Evolutionary conservation across 2,113 vertebrate genomes (phyloP), one percentile per base, ranked within the genome.

Genomic region (Ibidorhyncha struthersii): DNA sequence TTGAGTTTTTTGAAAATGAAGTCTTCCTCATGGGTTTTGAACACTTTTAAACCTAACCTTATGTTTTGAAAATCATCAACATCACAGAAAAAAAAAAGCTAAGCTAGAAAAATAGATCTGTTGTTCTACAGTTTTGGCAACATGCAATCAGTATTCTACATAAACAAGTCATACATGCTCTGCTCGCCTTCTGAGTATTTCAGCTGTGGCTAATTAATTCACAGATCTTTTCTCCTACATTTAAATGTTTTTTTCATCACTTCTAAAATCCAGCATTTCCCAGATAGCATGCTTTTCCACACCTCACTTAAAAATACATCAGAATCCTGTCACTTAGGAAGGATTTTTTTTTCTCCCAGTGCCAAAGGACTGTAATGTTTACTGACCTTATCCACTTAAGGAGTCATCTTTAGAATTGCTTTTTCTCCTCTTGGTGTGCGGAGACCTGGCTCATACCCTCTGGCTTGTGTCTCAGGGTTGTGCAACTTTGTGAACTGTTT

Each of bases 351-450:
- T 56, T 38, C 7, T 25, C 16, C 18, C 12, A 50, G 13, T 63
- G 21, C 67, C 55, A 74, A 81, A 92, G 63, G 56, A 67, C 63
- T 70, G 32, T 55, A 88, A 70, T 53, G 25, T 87, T 92, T 82
- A 90, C 74, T 86, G 85, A 94, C 71, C 67, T 94, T 86, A 85
- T 67, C 80, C 50, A 78, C 88, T 96, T 92, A 83, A 86, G n/a
- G 41, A 94, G 59, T 41, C 78, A 90, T 62, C 38, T 70, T 86
- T 65, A 71, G 80, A 93, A 92, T 73, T 87, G 29, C 26, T 90
- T 90, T 95, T 93, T 74, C n/a, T 73, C 59, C 73, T 80, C 43
- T 77, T 81, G 82, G 90, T 59, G 86, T 27, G 22, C 2, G 3
- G 43, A 80, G 58, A 62, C 62, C 82, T 67, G 66, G 36, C 43